phyloP scores from a whole-genome alignment of 2,113 vertebrate genomes.

The Corydoras sp. region DNA sequence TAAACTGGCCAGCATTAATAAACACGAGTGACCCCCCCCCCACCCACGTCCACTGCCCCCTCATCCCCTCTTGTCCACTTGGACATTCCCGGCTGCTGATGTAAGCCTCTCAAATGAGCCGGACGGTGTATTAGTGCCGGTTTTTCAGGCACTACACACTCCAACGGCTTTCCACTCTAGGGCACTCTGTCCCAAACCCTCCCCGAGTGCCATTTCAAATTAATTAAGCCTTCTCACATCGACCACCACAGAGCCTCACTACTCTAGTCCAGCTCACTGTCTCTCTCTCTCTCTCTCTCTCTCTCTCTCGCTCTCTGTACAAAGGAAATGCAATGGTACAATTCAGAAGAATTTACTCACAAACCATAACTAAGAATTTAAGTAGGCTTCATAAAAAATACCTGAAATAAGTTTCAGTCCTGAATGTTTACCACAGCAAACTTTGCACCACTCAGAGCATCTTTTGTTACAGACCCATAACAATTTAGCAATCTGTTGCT shows the following conservation, averaged over 20 bases:
- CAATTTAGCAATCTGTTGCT: too few relatives aligned
- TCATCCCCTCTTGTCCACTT: constrained; percentile 63
- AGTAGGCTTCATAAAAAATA: too few relatives aligned
- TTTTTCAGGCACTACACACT: constrained; percentile 85
- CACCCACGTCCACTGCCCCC: constrained; percentile 22
- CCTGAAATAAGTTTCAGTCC: too few relatives aligned
- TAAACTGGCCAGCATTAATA: constrained; percentile 18
- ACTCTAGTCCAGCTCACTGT: constrained; percentile 46
- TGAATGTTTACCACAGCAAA: too few relatives aligned
- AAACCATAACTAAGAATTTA: too few relatives aligned
- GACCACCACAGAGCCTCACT: constrained; percentile 60
- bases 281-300: too few relatives aligned
- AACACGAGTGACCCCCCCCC: constrained; percentile 32
- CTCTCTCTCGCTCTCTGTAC: too few relatives aligned
- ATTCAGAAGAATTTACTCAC: not conserved
- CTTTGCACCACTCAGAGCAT: too few relatives aligned
- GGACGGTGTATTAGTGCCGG: constrained; percentile 74
- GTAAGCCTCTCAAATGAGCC: constrained; percentile 87
- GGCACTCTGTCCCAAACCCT: constrained; percentile 77
- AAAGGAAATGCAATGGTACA: too few relatives aligned
- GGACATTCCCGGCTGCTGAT: constrained; percentile 82
- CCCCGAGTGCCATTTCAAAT: constrained; percentile 96
- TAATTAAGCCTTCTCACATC: constrained; percentile 89
- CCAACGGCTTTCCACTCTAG: constrained; percentile 90
- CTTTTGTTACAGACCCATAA: too few relatives aligned